Base-by-base conservation (phyloP, 2,797 vertebrate species). In the Sebastes itinus region DNA sequence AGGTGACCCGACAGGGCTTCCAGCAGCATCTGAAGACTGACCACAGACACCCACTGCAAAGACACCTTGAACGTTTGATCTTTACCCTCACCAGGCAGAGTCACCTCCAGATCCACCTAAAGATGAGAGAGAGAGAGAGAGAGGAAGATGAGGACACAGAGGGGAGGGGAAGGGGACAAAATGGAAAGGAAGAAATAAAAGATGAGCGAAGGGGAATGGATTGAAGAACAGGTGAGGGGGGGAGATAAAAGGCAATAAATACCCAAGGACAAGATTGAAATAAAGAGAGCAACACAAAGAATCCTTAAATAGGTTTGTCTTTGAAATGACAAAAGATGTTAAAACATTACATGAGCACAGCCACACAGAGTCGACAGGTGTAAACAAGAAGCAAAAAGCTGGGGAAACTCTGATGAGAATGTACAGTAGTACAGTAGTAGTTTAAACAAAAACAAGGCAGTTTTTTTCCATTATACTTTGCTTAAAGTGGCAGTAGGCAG, bases 31-130 rank as follows among this genome's bases (percentile, higher is more conserved):
- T 99, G 98, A 81, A 99, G 97, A 90, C 98, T 99, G 80, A 99
- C 98, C 11, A 99, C 98, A 0, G 98, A 99, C 86, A 99, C 98
- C 99, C 99, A 99, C 91, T 99, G 98, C 94, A 99, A 95, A 58
- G 98, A 99, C 77, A 99, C 99, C 94, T 99, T 99, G 84, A 99
- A 99, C 0, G 98, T 99, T 95, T 99, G 98, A 89, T 99, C 99
- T 91, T 99, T 99, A 72, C 99, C 98, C 90, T 99, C 98, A 3
- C 99, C 99, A 20, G 99, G 99, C 81, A 99, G 95, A 0, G 99
- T 99, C 92, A 99, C 99, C 93, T 99, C 99, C 95, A 99, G 96
- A 80, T 99, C 99, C 95, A 99, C 98, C 99, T 99, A n/a, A 0
- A 16, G 62, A 62, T 2, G 20, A 42, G 27, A 30, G 42, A 1